Base-by-base conservation (phyloP, 2,797 vertebrate species). In the Micromesistius poutassou region DNA sequence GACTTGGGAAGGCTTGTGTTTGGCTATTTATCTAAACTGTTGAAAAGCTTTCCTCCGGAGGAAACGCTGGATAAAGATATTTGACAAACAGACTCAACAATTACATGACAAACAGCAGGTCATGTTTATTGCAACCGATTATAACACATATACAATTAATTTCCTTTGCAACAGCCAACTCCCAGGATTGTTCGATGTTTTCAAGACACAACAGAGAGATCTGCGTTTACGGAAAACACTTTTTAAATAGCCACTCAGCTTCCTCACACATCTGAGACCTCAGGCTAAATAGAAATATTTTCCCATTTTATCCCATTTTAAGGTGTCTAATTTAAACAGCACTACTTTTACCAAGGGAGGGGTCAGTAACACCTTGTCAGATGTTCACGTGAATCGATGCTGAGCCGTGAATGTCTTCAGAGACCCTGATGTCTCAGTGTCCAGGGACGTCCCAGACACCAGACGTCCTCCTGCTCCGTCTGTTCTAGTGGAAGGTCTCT, bases 11-110 rank as follows among this genome's bases (percentile, higher is more conserved):
- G 19, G 89, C 92, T 92, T 91, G 92, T 81, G 84, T 77, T 81
- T 89, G 85, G 79, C 77, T 74, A 16, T 80, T 80, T 82, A 82
- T 89, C 83, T 83, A 93, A 93, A 92, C 86, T 83, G 85, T 88
- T 91, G 83, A 89, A 87, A 89, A 88, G 77, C 71, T 81, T 75
- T 77, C 85, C 78, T 82, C 40, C 79, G 79, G 36, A 80, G 77
- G 80, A 84, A 90, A 84, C 70, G 73, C 77, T 78, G 75, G 81
- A 86, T 81, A 78, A 46, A 73, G 71, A 75, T 78, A 83, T 87
- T 89, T 85, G 81, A 82, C 84, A 79, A 80, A 87, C 79, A 74
- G 82, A 76, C 82, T 80, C 82, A 85, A 88, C 84, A 83, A 86
- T 86, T 82, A 80, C 80, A 81, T 81, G 70, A 78, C 82, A 81